Evolutionary conservation across 1,140 invertebrate species (phyloP), one percentile per base, ranked within the genome.

Genomic region (Magallana gigas): DNA sequence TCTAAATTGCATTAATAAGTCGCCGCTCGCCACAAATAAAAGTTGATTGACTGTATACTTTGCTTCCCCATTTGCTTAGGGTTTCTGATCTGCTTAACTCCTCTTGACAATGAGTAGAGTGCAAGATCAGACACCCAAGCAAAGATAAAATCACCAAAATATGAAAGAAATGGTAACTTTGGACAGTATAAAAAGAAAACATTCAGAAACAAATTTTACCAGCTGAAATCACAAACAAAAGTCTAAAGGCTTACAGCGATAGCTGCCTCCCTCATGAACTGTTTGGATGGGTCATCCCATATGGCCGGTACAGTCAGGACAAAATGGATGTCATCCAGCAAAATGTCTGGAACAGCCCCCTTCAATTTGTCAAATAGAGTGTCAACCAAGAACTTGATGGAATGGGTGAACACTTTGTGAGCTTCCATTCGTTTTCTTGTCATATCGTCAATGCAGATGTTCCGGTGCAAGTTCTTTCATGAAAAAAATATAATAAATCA

Each of bases 221-320:
- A 48, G 36, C 36, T 48, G 2, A 48, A 48, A 48, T 48, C 36
- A 48, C 5, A 48, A 48, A 48, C 36, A 48, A 48, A 2, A 48
- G 0, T 48, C 5, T 48, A 48, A 7, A 64, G 4, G 86, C 82
- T 48, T 85, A 94, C 92, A 89, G 90, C 90, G 64, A 88, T 88
- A 1, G 92, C 92, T n/a, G 93, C 92, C 68, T 93, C 91, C 60
- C 93, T 87, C 90, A 94, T 94, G 87, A 94, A 94, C 90, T 94
- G 93, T 87, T 94, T 94, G 85, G 92, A 91, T 18, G 90, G 88
- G 81, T 94, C 92, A 80, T 92, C 91, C 92, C 93, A 94, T 62
- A 93, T 93, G 18, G 93, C 92, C 8, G 93, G 93, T 8, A 94
- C 92, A 0, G 93, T 94, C 2, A 94, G 85, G 48, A 94, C 90